Evolutionary conservation across 2,888 invertebrate genomes (phyloP).

Genomic region (Oasisia sp.): DNA sequence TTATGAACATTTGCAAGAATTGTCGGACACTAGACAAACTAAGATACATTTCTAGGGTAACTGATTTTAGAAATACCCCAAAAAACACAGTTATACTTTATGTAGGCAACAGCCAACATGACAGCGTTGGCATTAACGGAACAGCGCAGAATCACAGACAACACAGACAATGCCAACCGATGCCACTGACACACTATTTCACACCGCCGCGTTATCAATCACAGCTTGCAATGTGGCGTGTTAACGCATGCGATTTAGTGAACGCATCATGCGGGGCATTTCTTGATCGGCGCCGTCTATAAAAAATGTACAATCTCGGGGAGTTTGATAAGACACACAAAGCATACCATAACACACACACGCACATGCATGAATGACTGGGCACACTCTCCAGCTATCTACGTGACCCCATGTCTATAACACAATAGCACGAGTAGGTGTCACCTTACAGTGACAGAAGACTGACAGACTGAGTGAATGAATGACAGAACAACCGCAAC

Average conservation of each 20-base stretch:
- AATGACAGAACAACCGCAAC: neutral
- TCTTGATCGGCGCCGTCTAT: neutral
- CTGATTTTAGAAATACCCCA: neutral
- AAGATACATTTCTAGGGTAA: too few relatives aligned
- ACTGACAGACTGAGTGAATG: neutral
- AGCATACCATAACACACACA: neutral
- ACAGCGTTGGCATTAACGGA: neutral
- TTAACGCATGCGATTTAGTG: neutral
- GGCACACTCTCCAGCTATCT: neutral
- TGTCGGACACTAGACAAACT: too few relatives aligned
- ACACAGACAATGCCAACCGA: neutral
- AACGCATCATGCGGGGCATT: neutral
- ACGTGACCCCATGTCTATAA: neutral
- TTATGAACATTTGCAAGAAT: neutral
- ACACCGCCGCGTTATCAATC: neutral
- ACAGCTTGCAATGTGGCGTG: neutral
- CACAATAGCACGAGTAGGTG: neutral
- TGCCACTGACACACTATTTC: neutral
- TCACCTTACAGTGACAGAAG: neutral
- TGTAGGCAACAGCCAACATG: neutral
- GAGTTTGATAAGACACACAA: neutral
- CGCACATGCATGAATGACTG: neutral
- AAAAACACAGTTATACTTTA: neutral
- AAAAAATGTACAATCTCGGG: neutral
- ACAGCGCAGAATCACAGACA: neutral